These are phyloP conservation scores for Zaprionus nigranus DNA, from an alignment of 1,140 invertebrate species.

Conservation along the genomic window DNA sequence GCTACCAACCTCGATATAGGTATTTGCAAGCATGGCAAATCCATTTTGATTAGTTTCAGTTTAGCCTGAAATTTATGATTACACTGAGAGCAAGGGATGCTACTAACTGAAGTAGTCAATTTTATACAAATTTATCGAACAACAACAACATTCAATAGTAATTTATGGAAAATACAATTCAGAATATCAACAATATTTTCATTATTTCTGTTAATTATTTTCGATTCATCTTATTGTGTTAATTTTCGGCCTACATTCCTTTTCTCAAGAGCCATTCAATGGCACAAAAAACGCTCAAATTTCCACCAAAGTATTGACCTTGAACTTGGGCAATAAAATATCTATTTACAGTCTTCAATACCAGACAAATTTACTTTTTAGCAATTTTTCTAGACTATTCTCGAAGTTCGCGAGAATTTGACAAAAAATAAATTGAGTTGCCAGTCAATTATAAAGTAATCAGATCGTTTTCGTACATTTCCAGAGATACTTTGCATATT, in stretches of 20 bases:
- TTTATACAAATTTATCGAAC: not conserved
- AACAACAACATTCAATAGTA: no score
- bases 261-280: not conserved
- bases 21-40: not conserved
- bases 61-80: not conserved
- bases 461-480: not conserved
- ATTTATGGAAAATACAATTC: no score
- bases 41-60: conserved; percentile 4
- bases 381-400: not conserved
- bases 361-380: not conserved
- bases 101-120: not conserved
- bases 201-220: not conserved
- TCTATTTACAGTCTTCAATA: not conserved
- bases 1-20: not conserved
- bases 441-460: not conserved
- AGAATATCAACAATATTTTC: not conserved
- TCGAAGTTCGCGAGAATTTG: not conserved
- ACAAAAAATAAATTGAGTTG: not conserved
- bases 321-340: not conserved
- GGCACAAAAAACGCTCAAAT: not conserved
- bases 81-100: not conserved
- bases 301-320: not conserved
- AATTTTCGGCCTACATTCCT: not conserved
- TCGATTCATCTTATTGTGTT: not conserved
- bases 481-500: not conserved